phyloP scores from a whole-genome alignment of 1,140 invertebrate genomes.

The Apocrypta bakeri region DNA sequence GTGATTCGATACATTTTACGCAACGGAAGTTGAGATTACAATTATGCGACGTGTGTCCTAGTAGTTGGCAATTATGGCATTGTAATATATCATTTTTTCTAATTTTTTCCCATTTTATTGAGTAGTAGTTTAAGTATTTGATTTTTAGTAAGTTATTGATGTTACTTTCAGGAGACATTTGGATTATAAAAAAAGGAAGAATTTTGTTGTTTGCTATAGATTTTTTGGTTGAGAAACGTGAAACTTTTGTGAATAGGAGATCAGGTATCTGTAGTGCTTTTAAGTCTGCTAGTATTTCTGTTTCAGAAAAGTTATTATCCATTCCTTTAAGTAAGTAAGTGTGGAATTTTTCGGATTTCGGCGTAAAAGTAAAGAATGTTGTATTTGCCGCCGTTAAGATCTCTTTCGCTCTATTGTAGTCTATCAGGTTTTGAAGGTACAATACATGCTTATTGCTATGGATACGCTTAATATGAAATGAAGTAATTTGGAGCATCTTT shows the following conservation, averaged over 20 bases:
- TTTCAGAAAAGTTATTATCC: background rate
- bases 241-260: background rate
- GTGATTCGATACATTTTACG: constrained; percentile 45
- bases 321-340: background rate
- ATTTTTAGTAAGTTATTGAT: constrained; percentile 21
- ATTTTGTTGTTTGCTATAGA: background rate
- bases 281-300: background rate
- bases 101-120: constrained; percentile 45
- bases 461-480: too few relatives aligned
- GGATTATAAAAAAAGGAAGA: background rate
- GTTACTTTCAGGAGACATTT: background rate
- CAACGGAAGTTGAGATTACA: constrained; percentile 46
- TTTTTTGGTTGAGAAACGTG: background rate
- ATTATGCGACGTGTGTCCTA: constrained; percentile 48
- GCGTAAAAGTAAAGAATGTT: background rate
- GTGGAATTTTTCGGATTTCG: background rate
- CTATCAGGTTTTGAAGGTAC: too few relatives aligned
- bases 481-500: too few relatives aligned
- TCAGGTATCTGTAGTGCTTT: background rate
- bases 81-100: constrained; percentile 34
- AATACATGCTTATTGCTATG: too few relatives aligned
- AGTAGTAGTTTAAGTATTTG: constrained; percentile 30
- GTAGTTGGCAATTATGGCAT: constrained; percentile 51
- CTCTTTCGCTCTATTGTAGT: background rate
- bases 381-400: background rate